A percentile compares a stretch with the other conserved stretches of the same genome.
These are phyloP conservation scores for Felis catus DNA, from an alignment of 2,113 vertebrate species.

Conservation along the genomic window F.catus_Fca126_mat1.0 CM031416.1:119910001-119910500, in stretches of 20 bases:
- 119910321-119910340: not conserved
- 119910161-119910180: slow-evolving; percentile 74
- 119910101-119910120: slow-evolving; percentile 77
- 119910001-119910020: slow-evolving; percentile 13
- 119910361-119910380: not conserved
- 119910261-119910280: slow-evolving; percentile 68
- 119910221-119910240: slow-evolving; percentile 75
- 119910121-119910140: slow-evolving; percentile 78
- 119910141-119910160: slow-evolving; percentile 76
- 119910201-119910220: slow-evolving; percentile 67
- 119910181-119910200: slow-evolving; percentile 34
- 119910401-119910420: not conserved
- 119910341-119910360: not conserved
- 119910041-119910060: not conserved
- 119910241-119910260: slow-evolving; percentile 75
- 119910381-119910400: slow-evolving; percentile 6
- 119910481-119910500: not conserved
- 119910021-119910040: not conserved
- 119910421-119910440: not conserved
- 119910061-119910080: not conserved
- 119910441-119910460: not conserved
- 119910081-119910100: slow-evolving; percentile 65
- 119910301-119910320: not conserved
- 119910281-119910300: slow-evolving; percentile 64
- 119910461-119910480: not conserved